Percentiles rank a stretch among this genome's conserved stretches.
Conservation (phyloP, 1,140 invertebrate genomes). For the Neoseiulus cucumeris region DNA sequence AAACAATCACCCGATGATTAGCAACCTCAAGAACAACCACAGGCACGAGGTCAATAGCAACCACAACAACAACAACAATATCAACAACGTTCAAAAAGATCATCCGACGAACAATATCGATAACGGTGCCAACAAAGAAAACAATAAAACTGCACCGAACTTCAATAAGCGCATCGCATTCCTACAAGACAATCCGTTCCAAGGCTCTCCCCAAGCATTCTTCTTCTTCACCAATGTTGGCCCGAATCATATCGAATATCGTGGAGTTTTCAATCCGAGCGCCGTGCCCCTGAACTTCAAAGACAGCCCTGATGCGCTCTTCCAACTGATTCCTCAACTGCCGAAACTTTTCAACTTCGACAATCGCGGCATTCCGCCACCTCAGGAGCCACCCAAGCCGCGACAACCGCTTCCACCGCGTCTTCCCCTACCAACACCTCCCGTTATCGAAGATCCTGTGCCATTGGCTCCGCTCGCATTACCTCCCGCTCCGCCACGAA, state of each 20-base stretch:
- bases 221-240: conserved; percentile 20
- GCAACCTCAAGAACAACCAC: too few relatives aligned
- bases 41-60: too few relatives aligned
- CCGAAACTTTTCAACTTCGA: conserved; percentile 18
- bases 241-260: conserved; percentile 19
- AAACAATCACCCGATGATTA: background rate
- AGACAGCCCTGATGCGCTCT: conserved; percentile 15
- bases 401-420: conserved; percentile 36
- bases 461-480: background rate
- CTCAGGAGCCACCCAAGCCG: conserved; percentile 25
- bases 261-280: conserved; percentile 17
- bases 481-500: conserved; percentile 37
- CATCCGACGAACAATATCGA: too few relatives aligned
- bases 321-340: conserved; percentile 23
- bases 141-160: background rate
- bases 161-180: conserved; percentile 3
- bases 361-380: conserved; percentile 21
- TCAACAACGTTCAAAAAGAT: too few relatives aligned
- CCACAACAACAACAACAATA: too few relatives aligned
- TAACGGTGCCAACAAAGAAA: background rate
- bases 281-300: conserved; percentile 13
- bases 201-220: conserved; percentile 1
- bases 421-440: conserved; percentile 43
- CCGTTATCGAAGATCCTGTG: conserved; percentile 36
- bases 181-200: background rate